Evolutionary conservation across 2,888 invertebrate species (phyloP), one percentile per base, ranked within the genome.

Genomic region (Asteroscopus sphinx): DNA sequence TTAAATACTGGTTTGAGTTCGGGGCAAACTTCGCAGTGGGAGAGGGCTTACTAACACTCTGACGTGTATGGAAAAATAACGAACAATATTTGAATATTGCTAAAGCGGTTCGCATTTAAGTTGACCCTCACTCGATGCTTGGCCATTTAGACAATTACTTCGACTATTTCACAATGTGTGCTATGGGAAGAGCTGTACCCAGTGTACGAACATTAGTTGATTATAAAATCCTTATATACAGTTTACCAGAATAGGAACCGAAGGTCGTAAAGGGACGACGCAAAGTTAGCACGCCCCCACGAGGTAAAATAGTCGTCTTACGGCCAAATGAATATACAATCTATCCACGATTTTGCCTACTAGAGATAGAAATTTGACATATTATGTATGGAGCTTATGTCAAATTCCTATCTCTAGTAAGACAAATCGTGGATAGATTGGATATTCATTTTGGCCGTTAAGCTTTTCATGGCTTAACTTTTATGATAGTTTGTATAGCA

Each of bases 41-140:
- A 48, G 13, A 45, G 17, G 17, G 11, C n/a, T 16, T 48, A 37
- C 11, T 16, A 52, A 37, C 11, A 36, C 12, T 44, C 30, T 7
- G n/a, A n/a, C 8, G 48, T 17, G 13, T 28, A 39, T 47, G 44
- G 45, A 51, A 68, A 61, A 42, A 47, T 21, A 21, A 42, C 2
- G 4, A 12, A 25, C 17, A 17, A 47, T 39, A 39, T 44, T 36
- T 25, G 1, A 62, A 42, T 68, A 51, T 61, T 61, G 62, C 55
- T 11, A 55, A 61, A 67, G 46, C 55, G 37, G 37, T 46, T 67
- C 8, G 46, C 41, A 47, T 61, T 55, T 30, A 39, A 35, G 30
- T 47, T 55, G 68, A 61, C 55, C 61, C 65, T 67, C 65, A 32
- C 15, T 17, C 48, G 26, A 46, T 35, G 68, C 49, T 33, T 41